Evolutionary conservation across 2,888 invertebrate genomes (phyloP).

Genomic region (Noctua comes): DNA sequence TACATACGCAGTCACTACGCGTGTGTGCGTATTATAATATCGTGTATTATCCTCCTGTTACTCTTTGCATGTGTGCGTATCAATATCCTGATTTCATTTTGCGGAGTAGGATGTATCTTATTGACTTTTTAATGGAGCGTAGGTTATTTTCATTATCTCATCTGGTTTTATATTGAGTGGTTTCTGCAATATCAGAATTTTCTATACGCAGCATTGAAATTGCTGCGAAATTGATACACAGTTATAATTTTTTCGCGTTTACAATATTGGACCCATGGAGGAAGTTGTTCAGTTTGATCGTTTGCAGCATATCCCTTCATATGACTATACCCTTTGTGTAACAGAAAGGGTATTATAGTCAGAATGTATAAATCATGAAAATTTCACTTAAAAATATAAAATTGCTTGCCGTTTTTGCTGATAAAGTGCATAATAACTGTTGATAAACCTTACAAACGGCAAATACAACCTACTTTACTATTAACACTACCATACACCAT

Average conservation of each 20-base stretch:
- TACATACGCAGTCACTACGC: background rate
- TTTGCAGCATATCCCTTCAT: too few species aligned
- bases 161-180: background rate
- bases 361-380: too few species aligned
- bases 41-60: conserved; percentile 6
- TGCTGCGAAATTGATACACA: too few species aligned
- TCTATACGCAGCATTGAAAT: background rate
- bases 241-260: too few species aligned
- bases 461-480: background rate
- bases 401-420: too few species aligned
- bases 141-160: conserved; percentile 30
- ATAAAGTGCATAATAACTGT: too few species aligned
- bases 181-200: background rate
- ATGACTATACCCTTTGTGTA: too few species aligned
- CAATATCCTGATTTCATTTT: conserved; percentile 40
- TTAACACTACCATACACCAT: background rate
- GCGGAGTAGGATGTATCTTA: conserved; percentile 32
- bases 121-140: conserved; percentile 47
- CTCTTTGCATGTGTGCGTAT: conserved; percentile 21
- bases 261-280: too few species aligned
- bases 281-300: too few species aligned
- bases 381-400: too few species aligned
- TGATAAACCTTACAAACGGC: background rate
- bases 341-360: too few species aligned
- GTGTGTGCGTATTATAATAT: conserved; percentile 13